Evolutionary conservation across 2,113 vertebrate species (phyloP).

Genomic region (Ancistrus triradiatus): DNA sequence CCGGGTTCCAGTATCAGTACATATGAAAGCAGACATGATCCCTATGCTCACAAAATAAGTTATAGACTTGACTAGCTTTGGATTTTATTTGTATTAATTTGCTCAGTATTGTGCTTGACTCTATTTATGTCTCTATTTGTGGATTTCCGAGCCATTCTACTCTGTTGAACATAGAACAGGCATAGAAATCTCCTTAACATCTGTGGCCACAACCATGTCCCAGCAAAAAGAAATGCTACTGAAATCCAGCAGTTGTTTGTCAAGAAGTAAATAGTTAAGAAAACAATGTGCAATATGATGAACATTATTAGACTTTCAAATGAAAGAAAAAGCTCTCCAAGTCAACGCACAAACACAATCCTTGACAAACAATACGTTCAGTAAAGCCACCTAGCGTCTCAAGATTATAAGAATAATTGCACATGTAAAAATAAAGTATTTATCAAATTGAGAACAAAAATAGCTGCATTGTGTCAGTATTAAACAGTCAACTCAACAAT

Average conservation of each 20-base stretch:
- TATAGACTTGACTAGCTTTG: no score
- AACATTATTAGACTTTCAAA: no score
- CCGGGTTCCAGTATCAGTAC: not conserved
- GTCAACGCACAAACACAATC: no score
- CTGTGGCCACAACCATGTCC: constrained; percentile 11
- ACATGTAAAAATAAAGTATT: constrained; percentile 10
- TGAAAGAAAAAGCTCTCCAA: no score
- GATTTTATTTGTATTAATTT: constrained; percentile 31
- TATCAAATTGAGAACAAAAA: constrained; percentile 1
- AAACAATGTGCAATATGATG: not conserved
- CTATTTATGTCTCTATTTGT: constrained; percentile 8
- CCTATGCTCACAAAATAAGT: no score
- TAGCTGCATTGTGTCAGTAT: not conserved
- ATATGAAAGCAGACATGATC: no score
- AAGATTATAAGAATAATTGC: not conserved
- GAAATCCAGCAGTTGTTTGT: not conserved
- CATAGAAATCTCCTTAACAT: constrained; percentile 24
- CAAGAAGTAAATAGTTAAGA: not conserved
- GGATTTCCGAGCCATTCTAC: constrained; percentile 3
- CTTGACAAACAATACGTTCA: not conserved
- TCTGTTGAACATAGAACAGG: constrained; percentile 12
- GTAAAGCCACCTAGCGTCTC: not conserved
- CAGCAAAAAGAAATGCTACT: constrained; percentile 7
- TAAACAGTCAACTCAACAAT: not conserved
- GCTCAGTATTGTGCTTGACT: constrained; percentile 9